These are phyloP conservation scores for Eunapius fragilis DNA, from an alignment of 37 sponge, comb jelly and placozoan species.

Conservation along the genomic window DNA sequence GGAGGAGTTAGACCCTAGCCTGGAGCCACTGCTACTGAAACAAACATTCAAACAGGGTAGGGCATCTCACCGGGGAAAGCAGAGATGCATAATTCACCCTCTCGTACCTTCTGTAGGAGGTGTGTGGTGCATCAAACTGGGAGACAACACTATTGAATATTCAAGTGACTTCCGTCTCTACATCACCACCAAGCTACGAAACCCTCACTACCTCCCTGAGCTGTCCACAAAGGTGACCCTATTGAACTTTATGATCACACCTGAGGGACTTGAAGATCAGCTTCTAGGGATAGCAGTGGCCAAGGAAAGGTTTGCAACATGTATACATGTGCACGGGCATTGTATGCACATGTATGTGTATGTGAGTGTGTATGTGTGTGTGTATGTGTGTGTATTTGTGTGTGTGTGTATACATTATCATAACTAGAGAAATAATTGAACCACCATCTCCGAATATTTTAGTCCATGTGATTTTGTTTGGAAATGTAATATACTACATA, in stretches of 20 bases:
- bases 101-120: constrained; percentile 53
- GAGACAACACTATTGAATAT: constrained; percentile 95
- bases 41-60: constrained; percentile 99
- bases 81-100: neutral
- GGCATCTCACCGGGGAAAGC: neutral
- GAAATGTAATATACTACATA: too few relatives aligned
- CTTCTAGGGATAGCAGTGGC: constrained; percentile 98
- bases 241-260: constrained; percentile 99
- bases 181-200: constrained; percentile 97
- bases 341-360: neutral
- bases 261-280: constrained; percentile 98
- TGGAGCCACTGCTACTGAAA: constrained; percentile 97
- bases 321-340: too few relatives aligned
- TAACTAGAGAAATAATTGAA: too few relatives aligned
- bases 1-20: constrained; percentile 97
- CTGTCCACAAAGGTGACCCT: constrained; percentile 94
- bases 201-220: constrained; percentile 99
- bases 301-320: constrained; percentile 93
- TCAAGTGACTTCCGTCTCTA: constrained; percentile 95
- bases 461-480: too few relatives aligned
- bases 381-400: neutral
- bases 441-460: too few relatives aligned
- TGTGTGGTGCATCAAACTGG: constrained; percentile 95
- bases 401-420: constrained; percentile 2
- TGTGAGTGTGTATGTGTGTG: neutral